Evolutionary conservation across 2,888 invertebrate genomes (phyloP), one percentile per base, ranked within the genome.

Genomic region (Cryptocheilus praepositus): DNA sequence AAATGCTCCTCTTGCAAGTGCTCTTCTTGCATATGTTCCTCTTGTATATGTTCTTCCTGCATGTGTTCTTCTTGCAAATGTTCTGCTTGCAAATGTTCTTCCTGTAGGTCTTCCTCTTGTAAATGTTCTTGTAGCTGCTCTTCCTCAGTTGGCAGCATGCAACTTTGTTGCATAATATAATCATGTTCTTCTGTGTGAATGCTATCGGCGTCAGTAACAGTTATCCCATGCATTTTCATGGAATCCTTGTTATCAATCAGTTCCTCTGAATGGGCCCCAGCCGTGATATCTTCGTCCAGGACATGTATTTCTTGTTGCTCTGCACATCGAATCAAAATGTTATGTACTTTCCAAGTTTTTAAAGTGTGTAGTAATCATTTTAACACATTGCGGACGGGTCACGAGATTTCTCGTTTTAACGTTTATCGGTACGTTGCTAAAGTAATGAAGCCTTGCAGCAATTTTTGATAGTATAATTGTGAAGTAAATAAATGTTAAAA

Each of bases 141-240:
- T 8, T 73, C 66, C 46, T 76, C 71, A 3, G 65, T 62, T 8
- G 76, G 56, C 53, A 82, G 59, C n/a, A 70, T 59, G 62, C 75
- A 80, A n/a, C 70, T 79, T 8, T 78, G 79, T 7, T 83, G 84
- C 55, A 84, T 70, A 61, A 85, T 82, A 19, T 84, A 85, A 77
- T 84, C 80, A 18, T 85, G 84, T 52, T 84, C 84, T 5, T 77
- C 81, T 3, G 77, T 70, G 8, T 79, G 65, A n/a, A 84, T 80
- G 4, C 60, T 71, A 0, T 81, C 80, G 2, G 68, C 49, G 13
- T 69, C 70, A 19, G 21, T 25, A 45, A 58, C 21, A 11, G 62
- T 64, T 0, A 67, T 62, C 2, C 15, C 59, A 11, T 74, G 72
- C 0, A 55, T 8, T 56, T 74, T 77, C 0, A 68, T 62, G 8